phyloP scores from a whole-genome alignment of 2,888 invertebrate species.

The Drosophila merina region DNA sequence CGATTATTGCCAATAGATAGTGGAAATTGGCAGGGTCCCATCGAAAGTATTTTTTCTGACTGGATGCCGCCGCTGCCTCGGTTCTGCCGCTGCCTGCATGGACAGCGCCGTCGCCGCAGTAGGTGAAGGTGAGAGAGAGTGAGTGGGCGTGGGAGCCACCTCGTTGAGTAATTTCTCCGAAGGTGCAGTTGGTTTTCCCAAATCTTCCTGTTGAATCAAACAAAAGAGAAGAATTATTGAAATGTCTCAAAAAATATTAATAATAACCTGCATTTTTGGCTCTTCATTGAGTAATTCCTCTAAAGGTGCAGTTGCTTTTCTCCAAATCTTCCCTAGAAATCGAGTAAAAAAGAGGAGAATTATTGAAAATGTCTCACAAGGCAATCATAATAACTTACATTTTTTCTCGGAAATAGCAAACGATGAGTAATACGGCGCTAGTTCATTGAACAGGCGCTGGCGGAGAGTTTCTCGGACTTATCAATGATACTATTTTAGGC shows the following conservation, averaged over 20 bases:
- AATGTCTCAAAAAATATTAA: neutral
- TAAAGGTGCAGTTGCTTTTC: too few species aligned
- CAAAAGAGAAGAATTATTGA: neutral
- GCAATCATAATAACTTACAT: too few species aligned
- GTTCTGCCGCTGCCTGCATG: neutral
- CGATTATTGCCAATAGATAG: neutral
- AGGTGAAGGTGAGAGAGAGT: constrained; percentile 1
- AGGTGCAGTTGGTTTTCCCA: neutral
- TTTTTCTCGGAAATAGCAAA: too few species aligned
- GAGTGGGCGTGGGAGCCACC: neutral
- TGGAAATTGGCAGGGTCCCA: neutral
- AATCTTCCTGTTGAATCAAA: neutral
- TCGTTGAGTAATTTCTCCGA: neutral
- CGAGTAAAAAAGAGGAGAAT: too few species aligned
- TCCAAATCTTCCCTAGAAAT: too few species aligned
- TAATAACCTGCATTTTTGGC: neutral
- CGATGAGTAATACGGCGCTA: too few species aligned
- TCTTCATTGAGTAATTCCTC: too few species aligned
- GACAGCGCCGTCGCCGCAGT: neutral
- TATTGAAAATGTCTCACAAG: too few species aligned
- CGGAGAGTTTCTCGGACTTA: too few species aligned
- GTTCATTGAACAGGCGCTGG: too few species aligned
- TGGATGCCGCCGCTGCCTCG: neutral
- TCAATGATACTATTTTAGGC: too few species aligned
- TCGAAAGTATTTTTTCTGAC: neutral